Conservation (phyloP, 2,888 invertebrate genomes). For the Oeneis ivallda region DNA sequence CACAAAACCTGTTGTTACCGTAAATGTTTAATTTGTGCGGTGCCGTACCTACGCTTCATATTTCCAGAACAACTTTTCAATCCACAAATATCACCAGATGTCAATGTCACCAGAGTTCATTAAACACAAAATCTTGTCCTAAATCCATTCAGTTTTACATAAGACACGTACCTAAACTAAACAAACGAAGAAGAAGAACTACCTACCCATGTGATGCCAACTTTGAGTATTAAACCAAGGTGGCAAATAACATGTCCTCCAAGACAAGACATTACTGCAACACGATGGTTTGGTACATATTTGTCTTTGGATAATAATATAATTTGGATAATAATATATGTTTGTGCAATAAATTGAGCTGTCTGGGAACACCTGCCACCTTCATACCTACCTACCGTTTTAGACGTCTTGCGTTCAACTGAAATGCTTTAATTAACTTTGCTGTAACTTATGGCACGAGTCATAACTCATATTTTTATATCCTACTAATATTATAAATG, state of each 20-base stretch:
- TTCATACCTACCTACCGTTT: background rate
- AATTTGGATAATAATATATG: background rate
- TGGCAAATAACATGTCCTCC: no score
- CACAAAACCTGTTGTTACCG: no score
- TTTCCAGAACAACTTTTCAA: background rate
- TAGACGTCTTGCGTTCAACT: slow-evolving; percentile 7
- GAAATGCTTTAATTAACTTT: slow-evolving; percentile 12
- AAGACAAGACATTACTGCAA: background rate
- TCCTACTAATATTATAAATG: no score
- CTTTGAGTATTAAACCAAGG: no score
- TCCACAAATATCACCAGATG: no score
- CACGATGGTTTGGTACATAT: background rate
- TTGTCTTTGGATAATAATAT: background rate
- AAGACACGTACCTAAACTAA: no score
- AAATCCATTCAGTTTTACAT: no score
- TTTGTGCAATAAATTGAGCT: slow-evolving; percentile 2
- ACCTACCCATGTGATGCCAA: no score
- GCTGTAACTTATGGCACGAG: background rate
- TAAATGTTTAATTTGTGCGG: background rate
- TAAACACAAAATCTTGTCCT: no score
- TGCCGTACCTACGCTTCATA: background rate
- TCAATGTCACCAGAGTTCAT: no score
- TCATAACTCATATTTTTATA: no score
- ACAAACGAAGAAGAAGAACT: no score
- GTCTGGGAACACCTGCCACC: background rate